These are phyloP conservation scores for Cinara cedri DNA, from an alignment of 2,888 invertebrate genomes.

Conservation along the genomic window DNA sequence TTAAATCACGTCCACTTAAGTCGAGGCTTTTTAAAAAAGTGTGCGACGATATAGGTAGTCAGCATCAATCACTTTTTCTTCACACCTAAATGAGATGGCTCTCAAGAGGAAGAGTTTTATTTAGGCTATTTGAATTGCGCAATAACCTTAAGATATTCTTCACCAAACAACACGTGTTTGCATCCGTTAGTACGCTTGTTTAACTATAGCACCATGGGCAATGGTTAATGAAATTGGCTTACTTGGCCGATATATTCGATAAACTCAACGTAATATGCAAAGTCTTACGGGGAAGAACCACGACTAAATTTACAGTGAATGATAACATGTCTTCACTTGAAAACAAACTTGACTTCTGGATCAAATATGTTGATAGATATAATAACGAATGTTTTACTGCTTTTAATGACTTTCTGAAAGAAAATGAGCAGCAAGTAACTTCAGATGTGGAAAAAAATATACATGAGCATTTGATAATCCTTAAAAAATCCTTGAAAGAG, in stretches of 20 bases:
- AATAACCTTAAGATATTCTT: constrained; percentile 48
- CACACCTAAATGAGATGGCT: constrained; percentile 58
- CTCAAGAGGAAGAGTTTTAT: constrained; percentile 57
- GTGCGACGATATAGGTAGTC: constrained; percentile 58
- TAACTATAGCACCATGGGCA: constrained; percentile 40
- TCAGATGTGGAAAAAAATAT: not conserved
- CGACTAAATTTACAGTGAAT: not conserved
- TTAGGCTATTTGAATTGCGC: constrained; percentile 56
- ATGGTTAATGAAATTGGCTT: constrained; percentile 56
- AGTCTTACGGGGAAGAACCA: not conserved
- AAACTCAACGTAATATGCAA: constrained; percentile 55
- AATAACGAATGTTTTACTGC: not conserved
- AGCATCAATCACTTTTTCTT: constrained; percentile 56
- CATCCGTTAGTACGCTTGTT: not conserved
- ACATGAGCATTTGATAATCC: no score
- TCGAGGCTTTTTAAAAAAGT: constrained; percentile 58
- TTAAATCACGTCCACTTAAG: constrained; percentile 58
- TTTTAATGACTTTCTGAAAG: not conserved
- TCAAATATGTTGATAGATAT: not conserved
- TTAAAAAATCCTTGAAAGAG: no score
- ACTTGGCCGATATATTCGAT: constrained; percentile 58
- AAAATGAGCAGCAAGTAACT: not conserved
- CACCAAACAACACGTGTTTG: not conserved
- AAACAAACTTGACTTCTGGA: not conserved
- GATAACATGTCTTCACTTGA: not conserved